phyloP scores from a whole-genome alignment of 2,797 vertebrate genomes.

The Carcharodon carcharias region DNA sequence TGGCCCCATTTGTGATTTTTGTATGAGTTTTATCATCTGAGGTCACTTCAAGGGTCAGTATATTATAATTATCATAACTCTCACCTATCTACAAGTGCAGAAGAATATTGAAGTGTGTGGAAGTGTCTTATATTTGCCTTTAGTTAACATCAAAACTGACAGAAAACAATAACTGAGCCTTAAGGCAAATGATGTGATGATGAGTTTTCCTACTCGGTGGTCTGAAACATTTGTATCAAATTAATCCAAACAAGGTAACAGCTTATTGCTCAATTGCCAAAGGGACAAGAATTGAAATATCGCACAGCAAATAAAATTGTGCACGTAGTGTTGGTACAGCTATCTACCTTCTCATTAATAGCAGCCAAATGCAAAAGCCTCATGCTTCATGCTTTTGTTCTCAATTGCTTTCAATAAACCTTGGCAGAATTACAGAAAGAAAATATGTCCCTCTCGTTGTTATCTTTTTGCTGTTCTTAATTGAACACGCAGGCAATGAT shows the following conservation, averaged over 20 bases:
- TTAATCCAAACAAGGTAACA: conserved; percentile 15
- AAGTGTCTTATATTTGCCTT: background rate
- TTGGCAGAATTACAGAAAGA: background rate
- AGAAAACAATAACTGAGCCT: background rate
- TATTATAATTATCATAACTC: background rate
- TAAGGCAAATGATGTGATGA: background rate
- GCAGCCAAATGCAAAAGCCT: background rate
- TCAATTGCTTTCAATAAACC: conserved; percentile 12
- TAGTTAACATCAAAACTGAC: background rate
- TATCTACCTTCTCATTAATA: background rate
- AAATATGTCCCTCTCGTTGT: background rate
- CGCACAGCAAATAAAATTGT: background rate
- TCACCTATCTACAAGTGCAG: background rate
- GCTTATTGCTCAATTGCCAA: background rate
- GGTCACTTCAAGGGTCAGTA: background rate
- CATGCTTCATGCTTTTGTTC: background rate
- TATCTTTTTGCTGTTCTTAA: conserved; percentile 1
- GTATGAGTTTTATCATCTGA: background rate
- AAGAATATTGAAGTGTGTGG: background rate
- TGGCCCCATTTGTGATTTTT: background rate
- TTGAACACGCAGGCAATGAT: background rate
- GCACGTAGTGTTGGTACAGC: background rate
- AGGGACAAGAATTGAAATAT: background rate
- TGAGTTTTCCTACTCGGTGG: background rate
- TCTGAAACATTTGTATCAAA: conserved; percentile 14